Conservation (phyloP, 2,113 vertebrate species). For the Gymnorhina tibicen region DNA sequence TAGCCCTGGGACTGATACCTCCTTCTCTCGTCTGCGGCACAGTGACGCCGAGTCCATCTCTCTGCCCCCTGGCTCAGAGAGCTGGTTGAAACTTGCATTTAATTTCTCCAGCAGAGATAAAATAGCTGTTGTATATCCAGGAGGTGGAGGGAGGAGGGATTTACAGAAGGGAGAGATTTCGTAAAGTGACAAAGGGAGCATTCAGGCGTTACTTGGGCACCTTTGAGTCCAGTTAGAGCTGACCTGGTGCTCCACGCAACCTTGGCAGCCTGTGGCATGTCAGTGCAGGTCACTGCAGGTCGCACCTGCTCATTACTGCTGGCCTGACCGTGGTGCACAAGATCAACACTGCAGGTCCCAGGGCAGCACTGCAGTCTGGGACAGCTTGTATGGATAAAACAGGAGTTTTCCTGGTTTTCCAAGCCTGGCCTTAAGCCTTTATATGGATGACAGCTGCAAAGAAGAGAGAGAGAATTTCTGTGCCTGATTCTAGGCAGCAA, state of each 20-base stretch:
- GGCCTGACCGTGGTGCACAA: rapidly evolving
- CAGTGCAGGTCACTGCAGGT: neutral
- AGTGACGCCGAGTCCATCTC: rapidly evolving
- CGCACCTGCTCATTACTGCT: neutral
- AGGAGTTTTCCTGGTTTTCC: neutral
- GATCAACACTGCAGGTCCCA: neutral
- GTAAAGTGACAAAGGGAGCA: neutral
- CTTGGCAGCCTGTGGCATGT: neutral
- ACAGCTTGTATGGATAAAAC: neutral
- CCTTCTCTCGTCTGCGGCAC: neutral
- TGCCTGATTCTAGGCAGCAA: neutral
- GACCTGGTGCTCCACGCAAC: neutral
- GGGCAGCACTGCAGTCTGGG: neutral
- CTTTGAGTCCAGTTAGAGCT: neutral
- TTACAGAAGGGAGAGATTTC: neutral
- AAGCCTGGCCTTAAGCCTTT: neutral
- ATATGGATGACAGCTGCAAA: neutral
- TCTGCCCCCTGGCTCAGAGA: neutral
- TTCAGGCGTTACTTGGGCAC: neutral
- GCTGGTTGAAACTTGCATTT: neutral
- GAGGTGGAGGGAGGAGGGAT: neutral
- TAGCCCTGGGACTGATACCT: neutral
- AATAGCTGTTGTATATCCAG: neutral
- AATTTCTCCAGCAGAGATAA: neutral
- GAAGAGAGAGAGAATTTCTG: neutral